Percentiles rank a stretch among this genome's conserved stretches.
These are phyloP conservation scores for Numida meleagris DNA, from an alignment of 2,113 vertebrate genomes.

Conservation along the genomic window DNA sequence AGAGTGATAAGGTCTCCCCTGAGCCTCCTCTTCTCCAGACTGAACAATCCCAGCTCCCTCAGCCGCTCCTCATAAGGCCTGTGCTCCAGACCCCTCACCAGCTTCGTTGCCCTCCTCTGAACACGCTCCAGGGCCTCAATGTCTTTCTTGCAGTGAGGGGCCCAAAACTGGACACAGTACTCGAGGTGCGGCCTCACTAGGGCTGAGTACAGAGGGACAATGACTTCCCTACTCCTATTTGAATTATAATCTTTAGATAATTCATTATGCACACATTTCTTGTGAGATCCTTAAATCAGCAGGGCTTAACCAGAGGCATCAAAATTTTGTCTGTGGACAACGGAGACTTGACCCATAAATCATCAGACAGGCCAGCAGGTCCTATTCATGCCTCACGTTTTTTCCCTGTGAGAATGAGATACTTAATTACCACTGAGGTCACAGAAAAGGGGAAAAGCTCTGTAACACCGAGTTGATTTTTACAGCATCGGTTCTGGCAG, in stretches of 20 bases:
- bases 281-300: conserved; percentile 77
- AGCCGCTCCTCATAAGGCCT: too few relatives aligned
- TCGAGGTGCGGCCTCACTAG: too few relatives aligned
- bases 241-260: conserved; percentile 75
- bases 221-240: too few relatives aligned
- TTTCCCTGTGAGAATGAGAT: conserved; percentile 58
- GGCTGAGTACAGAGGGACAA: too few relatives aligned
- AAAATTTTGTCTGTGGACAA: conserved; percentile 74
- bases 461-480: conserved; percentile 43
- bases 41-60: too few relatives aligned
- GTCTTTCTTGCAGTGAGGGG: too few relatives aligned
- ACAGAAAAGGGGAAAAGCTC: conserved; percentile 57
- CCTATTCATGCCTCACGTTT: conserved; percentile 62
- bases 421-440: conserved; percentile 74
- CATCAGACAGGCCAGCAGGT: conserved; percentile 67
- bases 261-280: conserved; percentile 80
- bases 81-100: too few relatives aligned
- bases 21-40: too few relatives aligned
- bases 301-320: conserved; percentile 77
- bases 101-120: too few relatives aligned
- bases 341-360: conserved; percentile 79
- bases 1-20: too few relatives aligned
- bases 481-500: conserved; percentile 47
- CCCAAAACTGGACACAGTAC: too few relatives aligned
- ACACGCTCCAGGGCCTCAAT: too few relatives aligned